A percentile compares a stretch with the other conserved stretches of the same genome.
These are phyloP conservation scores for Furcula furcula DNA, from an alignment of 2,888 invertebrate genomes.

Conservation along the genomic window DNA sequence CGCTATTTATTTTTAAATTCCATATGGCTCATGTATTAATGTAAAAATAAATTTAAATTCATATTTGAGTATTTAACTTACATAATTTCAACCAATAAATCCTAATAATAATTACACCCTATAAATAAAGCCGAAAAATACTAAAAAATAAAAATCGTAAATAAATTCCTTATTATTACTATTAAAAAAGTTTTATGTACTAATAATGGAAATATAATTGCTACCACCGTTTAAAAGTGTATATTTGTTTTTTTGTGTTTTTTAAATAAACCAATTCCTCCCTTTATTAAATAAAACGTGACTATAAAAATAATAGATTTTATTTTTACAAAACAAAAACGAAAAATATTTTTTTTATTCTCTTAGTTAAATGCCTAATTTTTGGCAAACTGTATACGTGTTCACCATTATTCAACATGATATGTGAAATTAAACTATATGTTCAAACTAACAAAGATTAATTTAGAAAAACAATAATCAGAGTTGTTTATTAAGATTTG, in stretches of 20 bases:
- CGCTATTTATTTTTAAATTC: too few species aligned
- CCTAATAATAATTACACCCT: conserved; percentile 16
- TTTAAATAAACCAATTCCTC: conserved; percentile 22
- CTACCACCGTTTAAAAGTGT: conserved; percentile 34
- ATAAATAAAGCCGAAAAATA: conserved; percentile 34
- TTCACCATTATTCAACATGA: too few species aligned
- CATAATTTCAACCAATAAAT: conserved; percentile 13
- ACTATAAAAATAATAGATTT: too few species aligned
- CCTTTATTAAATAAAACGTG: too few species aligned
- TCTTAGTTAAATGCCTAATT: too few species aligned
- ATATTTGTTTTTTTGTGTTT: conserved; percentile 19
- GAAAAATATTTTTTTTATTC: too few species aligned
- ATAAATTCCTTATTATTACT: conserved; percentile 28
- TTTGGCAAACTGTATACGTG: too few species aligned
- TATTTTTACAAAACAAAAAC: too few species aligned
- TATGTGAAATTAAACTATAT: too few species aligned
- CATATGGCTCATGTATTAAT: conserved; percentile 11
- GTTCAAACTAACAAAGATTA: too few species aligned
- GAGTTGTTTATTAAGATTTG: too few species aligned
- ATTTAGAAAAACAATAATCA: too few species aligned
- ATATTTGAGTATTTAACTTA: conserved; percentile 30
- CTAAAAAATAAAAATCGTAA: conserved; percentile 34
- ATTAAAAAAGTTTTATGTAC: conserved; percentile 32
- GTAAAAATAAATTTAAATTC: conserved; percentile 18
- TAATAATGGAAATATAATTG: conserved; percentile 28